Conservation (phyloP, 1,140 invertebrate genomes). For the Drosophila tani region DNA sequence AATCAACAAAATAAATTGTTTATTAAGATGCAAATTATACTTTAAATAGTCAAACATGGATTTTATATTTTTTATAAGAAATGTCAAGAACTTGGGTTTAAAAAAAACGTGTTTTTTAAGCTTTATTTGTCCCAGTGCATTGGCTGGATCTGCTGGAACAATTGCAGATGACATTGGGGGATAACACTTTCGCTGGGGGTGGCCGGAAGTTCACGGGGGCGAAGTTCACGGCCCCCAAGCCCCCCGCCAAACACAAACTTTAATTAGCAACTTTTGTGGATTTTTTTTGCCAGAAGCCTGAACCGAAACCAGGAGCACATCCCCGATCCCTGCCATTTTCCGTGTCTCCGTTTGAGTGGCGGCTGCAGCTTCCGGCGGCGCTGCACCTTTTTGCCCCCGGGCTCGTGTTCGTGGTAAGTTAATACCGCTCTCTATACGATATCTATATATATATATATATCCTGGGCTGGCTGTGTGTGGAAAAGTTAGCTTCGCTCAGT, state of each 20-base stretch:
- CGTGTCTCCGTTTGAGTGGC: slow-evolving; percentile 58
- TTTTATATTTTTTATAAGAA: background rate
- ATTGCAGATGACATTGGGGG: slow-evolving; percentile 45
- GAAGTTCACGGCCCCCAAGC: slow-evolving; percentile 55
- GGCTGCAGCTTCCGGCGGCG: slow-evolving; percentile 69
- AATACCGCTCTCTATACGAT: slow-evolving; percentile 52
- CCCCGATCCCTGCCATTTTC: slow-evolving; percentile 1
- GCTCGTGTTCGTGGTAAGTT: slow-evolving; percentile 69
- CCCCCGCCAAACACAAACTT: slow-evolving; percentile 66
- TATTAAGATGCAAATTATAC: background rate
- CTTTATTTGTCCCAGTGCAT: background rate
- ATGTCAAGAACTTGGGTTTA: too few relatives aligned
- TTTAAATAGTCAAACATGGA: background rate
- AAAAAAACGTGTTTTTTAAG: too few relatives aligned
- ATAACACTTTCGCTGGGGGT: slow-evolving; percentile 71
- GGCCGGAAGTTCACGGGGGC: slow-evolving; percentile 42
- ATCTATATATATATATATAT: slow-evolving; percentile 13
- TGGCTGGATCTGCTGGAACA: background rate
- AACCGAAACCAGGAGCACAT: background rate
- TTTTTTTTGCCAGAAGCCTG: slow-evolving; percentile 25
- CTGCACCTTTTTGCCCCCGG: slow-evolving; percentile 72
- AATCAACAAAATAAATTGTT: too few relatives aligned
- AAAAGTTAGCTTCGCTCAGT: slow-evolving; percentile 55
- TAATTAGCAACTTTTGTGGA: slow-evolving; percentile 78
- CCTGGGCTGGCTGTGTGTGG: slow-evolving; percentile 38